Evolutionary conservation across 2,888 invertebrate genomes (phyloP).

Genomic region (Dasysyrphus albostriatus): DNA sequence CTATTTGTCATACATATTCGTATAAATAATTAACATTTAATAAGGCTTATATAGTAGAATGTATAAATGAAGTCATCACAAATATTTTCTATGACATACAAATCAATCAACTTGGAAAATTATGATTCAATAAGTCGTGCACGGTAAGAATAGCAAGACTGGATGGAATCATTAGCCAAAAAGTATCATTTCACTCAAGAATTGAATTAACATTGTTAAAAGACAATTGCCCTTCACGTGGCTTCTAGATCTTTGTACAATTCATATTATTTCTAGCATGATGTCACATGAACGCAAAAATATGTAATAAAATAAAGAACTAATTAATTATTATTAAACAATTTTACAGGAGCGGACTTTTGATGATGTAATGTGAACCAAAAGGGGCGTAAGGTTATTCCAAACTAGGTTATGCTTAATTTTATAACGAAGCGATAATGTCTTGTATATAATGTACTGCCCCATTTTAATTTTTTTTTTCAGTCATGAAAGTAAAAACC

Average conservation of each 20-base stretch:
- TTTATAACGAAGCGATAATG: no score
- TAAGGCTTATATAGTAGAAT: background rate
- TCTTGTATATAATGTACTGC: no score
- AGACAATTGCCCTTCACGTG: slow-evolving; percentile 5
- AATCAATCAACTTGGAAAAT: slow-evolving; percentile 14
- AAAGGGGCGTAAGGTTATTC: background rate
- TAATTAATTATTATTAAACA: slow-evolving; percentile 9
- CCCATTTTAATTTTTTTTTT: no score
- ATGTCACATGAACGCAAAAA: slow-evolving; percentile 14
- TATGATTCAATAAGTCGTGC: slow-evolving; percentile 11
- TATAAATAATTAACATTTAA: background rate
- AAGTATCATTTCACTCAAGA: background rate
- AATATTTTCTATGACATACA: slow-evolving; percentile 3
- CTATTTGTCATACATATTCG: background rate
- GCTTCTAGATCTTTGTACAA: background rate
- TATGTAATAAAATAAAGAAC: background rate
- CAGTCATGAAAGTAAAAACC: no score
- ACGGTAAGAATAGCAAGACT: background rate
- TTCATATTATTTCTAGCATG: slow-evolving; percentile 6
- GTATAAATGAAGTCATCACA: slow-evolving; percentile 16
- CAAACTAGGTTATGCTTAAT: no score
- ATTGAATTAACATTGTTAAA: slow-evolving; percentile 18
- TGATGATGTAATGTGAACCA: no score
- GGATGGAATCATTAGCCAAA: slow-evolving; percentile 4
- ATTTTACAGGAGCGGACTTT: slow-evolving; percentile 11